Conservation (phyloP, 2,113 vertebrate genomes). For the Mormyrus iriodes region DNA sequence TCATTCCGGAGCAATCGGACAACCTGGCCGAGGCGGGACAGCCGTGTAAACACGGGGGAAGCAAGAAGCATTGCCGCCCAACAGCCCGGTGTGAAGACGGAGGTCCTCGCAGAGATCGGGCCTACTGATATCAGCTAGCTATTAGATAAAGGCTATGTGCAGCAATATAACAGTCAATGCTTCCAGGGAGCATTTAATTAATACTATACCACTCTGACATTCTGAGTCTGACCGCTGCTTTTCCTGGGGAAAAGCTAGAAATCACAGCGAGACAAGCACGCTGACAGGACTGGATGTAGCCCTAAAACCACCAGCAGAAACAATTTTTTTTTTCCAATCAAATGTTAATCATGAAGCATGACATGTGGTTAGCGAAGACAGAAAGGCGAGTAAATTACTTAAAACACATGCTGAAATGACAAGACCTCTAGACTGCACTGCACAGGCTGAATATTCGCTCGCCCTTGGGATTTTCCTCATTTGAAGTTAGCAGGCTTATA, state of each 20-base stretch:
- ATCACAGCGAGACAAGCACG: background rate
- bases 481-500: background rate
- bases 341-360: background rate
- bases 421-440: background rate
- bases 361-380: background rate
- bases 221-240: background rate
- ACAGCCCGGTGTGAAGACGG: background rate
- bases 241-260: background rate
- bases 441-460: background rate
- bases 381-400: background rate
- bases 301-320: background rate
- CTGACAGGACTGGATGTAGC: background rate
- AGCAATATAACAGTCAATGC: background rate
- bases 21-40: slow-evolving; percentile 30
- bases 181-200: background rate
- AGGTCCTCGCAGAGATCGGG: background rate
- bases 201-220: background rate
- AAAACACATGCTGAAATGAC: background rate
- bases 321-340: background rate
- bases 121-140: background rate
- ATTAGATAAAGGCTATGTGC: background rate
- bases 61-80: background rate
- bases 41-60: background rate
- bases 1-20: slow-evolving; percentile 67
- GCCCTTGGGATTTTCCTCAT: background rate